phyloP scores from a whole-genome alignment of 2,797 vertebrate species.

The Spizella passerina region DNA sequence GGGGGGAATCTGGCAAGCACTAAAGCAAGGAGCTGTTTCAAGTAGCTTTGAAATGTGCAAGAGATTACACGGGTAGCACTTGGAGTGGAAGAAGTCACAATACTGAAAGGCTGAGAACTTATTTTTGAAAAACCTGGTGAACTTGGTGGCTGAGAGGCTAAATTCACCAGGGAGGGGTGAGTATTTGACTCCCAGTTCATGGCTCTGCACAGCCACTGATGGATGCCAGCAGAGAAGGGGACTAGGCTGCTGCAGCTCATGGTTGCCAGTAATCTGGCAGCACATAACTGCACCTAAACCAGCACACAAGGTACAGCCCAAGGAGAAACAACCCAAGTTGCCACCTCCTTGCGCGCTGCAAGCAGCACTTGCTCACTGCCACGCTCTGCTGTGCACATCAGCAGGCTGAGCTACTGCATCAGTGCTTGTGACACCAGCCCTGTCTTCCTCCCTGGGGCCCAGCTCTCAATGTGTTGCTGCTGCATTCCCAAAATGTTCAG shows the following conservation, averaged over 20 bases:
- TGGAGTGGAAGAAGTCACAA: slow-evolving; percentile 43
- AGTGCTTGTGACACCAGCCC: neutral
- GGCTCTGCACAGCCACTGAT: neutral
- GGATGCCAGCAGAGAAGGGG: neutral
- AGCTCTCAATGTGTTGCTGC: accelerated
- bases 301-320: neutral
- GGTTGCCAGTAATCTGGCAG: neutral
- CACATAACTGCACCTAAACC: neutral
- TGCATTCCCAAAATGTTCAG: neutral
- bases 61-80: slow-evolving; percentile 25
- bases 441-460: neutral
- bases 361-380: neutral
- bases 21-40: slow-evolving; percentile 59
- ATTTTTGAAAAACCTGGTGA: neutral
- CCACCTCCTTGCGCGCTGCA: neutral
- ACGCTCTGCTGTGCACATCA: neutral
- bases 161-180: neutral
- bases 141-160: neutral
- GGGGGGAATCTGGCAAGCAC: slow-evolving; percentile 53
- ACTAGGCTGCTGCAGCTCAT: neutral
- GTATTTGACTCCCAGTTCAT: neutral
- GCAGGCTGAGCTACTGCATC: neutral
- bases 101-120: slow-evolving; percentile 12
- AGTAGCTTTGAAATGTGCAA: slow-evolving; percentile 44
- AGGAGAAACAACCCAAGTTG: neutral